phyloP scores from a whole-genome alignment of 2,888 invertebrate species.

The Callosobruchus maculatus region DNA sequence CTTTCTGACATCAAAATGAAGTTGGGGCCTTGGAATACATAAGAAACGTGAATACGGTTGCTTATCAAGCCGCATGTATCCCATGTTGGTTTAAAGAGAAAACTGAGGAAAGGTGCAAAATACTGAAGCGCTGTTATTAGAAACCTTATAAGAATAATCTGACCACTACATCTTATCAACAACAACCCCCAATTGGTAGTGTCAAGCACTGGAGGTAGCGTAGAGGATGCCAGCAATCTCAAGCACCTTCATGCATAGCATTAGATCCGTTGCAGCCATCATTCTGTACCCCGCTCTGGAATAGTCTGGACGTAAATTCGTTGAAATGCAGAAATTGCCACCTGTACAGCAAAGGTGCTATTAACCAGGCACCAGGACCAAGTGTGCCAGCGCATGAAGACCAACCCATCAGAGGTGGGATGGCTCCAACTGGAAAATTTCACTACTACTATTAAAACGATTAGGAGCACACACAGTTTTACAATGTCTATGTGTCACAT shows the following conservation, averaged over 20 bases:
- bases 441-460: too few species aligned
- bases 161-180: too few species aligned
- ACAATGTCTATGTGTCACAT: too few species aligned
- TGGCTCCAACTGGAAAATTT: constrained; percentile 83
- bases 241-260: constrained; percentile 74
- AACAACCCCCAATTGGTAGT: constrained; percentile 93
- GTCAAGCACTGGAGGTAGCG: constrained; percentile 75
- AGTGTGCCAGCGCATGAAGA: constrained; percentile 81
- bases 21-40: too few species aligned
- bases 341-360: constrained; percentile 87
- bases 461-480: too few species aligned
- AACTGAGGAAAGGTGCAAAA: too few species aligned
- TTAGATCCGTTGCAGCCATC: constrained; percentile 97
- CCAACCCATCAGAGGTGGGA: constrained; percentile 99
- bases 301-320: constrained; percentile 92
- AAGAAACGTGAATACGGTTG: too few species aligned
- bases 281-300: constrained; percentile 96
- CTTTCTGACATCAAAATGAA: too few species aligned
- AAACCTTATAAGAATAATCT: too few species aligned
- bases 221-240: constrained; percentile 66
- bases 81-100: too few species aligned
- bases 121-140: too few species aligned
- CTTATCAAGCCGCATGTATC: too few species aligned
- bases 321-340: constrained; percentile 99
- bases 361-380: constrained; percentile 79